Evolutionary conservation across 2,113 vertebrate genomes (phyloP).

Genomic region (Hippocampus abdominalis): DNA sequence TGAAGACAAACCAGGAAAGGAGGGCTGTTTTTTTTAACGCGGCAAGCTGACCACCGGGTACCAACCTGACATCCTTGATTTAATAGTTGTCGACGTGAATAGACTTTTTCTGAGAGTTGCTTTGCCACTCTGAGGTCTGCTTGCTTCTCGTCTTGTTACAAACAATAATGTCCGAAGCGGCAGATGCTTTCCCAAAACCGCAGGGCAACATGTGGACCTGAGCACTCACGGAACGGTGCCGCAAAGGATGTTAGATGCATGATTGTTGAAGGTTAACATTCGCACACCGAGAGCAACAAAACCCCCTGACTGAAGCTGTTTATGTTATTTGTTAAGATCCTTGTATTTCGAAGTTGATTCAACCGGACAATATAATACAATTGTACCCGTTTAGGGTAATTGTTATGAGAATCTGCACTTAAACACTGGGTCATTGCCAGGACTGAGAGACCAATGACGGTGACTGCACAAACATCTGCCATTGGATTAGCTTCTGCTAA

Average conservation of each 20-base stretch:
- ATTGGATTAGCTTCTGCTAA: background rate
- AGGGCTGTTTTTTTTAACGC: slow-evolving; percentile 39
- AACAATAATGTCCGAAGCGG: slow-evolving; percentile 53
- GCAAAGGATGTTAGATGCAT: slow-evolving; percentile 69
- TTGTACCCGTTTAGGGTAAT: slow-evolving; percentile 48
- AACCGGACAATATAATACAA: slow-evolving; percentile 51
- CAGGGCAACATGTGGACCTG: slow-evolving; percentile 52
- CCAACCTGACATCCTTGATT: slow-evolving; percentile 55
- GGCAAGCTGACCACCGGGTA: slow-evolving; percentile 59
- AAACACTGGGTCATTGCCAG: slow-evolving; percentile 41
- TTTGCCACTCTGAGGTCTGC: slow-evolving; percentile 41
- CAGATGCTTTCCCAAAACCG: slow-evolving; percentile 64
- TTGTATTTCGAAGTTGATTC: slow-evolving; percentile 61
- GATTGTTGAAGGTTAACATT: slow-evolving; percentile 64
- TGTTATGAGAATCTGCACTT: slow-evolving; percentile 31
- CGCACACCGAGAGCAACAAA: slow-evolving; percentile 48
- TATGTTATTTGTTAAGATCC: slow-evolving; percentile 68
- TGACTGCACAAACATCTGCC: slow-evolving; percentile 1
- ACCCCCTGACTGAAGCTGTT: slow-evolving; percentile 50
- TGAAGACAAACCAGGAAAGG: slow-evolving; percentile 31
- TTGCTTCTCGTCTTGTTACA: slow-evolving; percentile 53
- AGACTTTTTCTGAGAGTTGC: slow-evolving; percentile 51
- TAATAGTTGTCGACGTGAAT: slow-evolving; percentile 51
- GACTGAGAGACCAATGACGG: slow-evolving; percentile 9
- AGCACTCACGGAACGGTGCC: slow-evolving; percentile 51